Evolutionary conservation across 1,140 invertebrate genomes (phyloP).

Genomic region (Diprion similis): DNA sequence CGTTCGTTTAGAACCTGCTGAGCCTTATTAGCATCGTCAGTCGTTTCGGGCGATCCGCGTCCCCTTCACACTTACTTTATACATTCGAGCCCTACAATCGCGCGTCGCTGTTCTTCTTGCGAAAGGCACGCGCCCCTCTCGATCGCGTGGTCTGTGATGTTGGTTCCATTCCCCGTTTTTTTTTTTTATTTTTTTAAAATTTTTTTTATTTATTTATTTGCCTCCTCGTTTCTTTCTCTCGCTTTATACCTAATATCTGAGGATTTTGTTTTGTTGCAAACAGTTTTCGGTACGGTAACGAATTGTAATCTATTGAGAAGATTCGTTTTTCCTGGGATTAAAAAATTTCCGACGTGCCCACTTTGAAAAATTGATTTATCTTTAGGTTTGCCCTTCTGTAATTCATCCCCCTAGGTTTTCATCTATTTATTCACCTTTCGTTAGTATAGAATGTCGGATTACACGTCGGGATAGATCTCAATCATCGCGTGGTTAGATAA

Average conservation of each 20-base stretch:
- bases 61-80: not conserved
- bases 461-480: too few relatives aligned
- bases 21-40: not conserved
- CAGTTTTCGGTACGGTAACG: too few relatives aligned
- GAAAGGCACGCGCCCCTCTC: conserved; percentile 43
- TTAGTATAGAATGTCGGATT: too few relatives aligned
- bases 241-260: not conserved
- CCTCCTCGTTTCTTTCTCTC: not conserved
- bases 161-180: not conserved
- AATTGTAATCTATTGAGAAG: too few relatives aligned
- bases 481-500: not conserved
- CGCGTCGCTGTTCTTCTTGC: conserved; percentile 31
- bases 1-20: not conserved
- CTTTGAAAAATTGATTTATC: too few relatives aligned
- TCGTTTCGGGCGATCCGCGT: not conserved
- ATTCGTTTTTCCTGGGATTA: too few relatives aligned
- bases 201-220: not conserved
- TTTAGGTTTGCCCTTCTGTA: too few relatives aligned
- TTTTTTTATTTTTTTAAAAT: not conserved
- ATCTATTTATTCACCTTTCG: too few relatives aligned
- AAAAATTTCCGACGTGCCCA: too few relatives aligned
- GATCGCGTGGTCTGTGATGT: not conserved
- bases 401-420: too few relatives aligned
- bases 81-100: too few relatives aligned
- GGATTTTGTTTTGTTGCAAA: too few relatives aligned